Evolutionary conservation across 2,888 invertebrate species (phyloP), one percentile per base, ranked within the genome.

Genomic region (Caenorhabditis angaria): DNA sequence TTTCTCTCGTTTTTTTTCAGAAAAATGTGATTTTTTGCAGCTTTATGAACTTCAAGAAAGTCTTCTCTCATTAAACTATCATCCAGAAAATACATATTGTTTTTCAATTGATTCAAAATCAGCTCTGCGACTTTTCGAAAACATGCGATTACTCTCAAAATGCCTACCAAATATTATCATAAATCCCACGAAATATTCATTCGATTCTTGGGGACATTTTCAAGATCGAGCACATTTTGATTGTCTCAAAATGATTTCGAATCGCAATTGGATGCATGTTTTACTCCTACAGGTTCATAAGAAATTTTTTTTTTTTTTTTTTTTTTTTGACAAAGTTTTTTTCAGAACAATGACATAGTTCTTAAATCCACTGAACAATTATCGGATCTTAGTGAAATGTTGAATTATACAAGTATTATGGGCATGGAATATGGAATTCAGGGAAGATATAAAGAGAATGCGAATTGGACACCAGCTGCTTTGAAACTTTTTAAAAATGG

Each of bases 201-300:
- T 71, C 47, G 66, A 64, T 32, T 54, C 54, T 4, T 12, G 28
- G 12, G 71, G 71, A 8, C 71, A 67, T 41, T 66, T 63, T 22
- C 67, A 71, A 28, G 64, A 71, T 48, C 63, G 59, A 0, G 71
- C 66, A 3, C 66, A 67, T 32, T 71, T 71, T 20, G 67, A 66
- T 54, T 71, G 71, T 61, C 61, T 71, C 2, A 32, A 66, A 35
- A 20, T 27, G 2, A 64, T 71, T 32, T 41, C 60, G 22, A 29
- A 55, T n/a, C 56, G 61, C 18, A 61, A 62, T 41, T 71, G 71
- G 71, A 50, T 64, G 41, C 71, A 71, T 55, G 67, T 61, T 0
- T 32, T 71, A 8, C 56, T 66, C 6, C 28, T 71, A 0, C 70
- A 70, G 59, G 70, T 65, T n/a, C n/a, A n/a, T n/a, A n/a, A n/a